These are phyloP conservation scores for Cantharis lateralis DNA, from an alignment of 2,888 invertebrate genomes.

Conservation along the genomic window DNA sequence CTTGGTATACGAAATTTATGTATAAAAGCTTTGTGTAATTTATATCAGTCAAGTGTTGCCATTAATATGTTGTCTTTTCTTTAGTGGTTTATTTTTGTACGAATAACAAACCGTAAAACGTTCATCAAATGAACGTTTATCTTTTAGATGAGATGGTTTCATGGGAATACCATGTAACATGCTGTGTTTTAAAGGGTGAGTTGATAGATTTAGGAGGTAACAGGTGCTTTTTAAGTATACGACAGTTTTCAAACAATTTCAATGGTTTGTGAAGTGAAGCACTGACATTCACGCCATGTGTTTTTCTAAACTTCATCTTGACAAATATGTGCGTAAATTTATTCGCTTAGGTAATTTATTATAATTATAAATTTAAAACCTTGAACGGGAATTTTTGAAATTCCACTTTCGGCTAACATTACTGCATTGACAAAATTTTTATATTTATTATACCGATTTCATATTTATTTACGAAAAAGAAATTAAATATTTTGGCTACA, in stretches of 20 bases:
- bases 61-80: conserved; percentile 41
- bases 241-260: conserved; percentile 28
- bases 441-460: neutral
- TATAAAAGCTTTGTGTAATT: conserved; percentile 30
- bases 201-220: conserved; percentile 44
- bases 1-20: conserved; percentile 34
- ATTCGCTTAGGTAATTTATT: neutral
- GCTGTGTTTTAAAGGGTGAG: conserved; percentile 35
- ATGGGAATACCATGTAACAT: conserved; percentile 32
- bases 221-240: conserved; percentile 39
- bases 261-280: conserved; percentile 29
- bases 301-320: neutral
- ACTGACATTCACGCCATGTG: conserved; percentile 28
- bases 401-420: neutral
- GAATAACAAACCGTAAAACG: conserved; percentile 45
- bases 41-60: conserved; percentile 31
- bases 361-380: neutral
- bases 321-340: neutral
- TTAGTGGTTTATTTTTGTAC: conserved; percentile 42
- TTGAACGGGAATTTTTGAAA: neutral
- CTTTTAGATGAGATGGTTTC: conserved; percentile 38
- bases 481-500: neutral
- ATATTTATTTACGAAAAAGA: neutral
- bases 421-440: neutral
- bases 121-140: conserved; percentile 44